These are phyloP conservation scores for Bucorvus abyssinicus DNA, from an alignment of 2,797 vertebrate genomes.

Conservation along the genomic window DNA sequence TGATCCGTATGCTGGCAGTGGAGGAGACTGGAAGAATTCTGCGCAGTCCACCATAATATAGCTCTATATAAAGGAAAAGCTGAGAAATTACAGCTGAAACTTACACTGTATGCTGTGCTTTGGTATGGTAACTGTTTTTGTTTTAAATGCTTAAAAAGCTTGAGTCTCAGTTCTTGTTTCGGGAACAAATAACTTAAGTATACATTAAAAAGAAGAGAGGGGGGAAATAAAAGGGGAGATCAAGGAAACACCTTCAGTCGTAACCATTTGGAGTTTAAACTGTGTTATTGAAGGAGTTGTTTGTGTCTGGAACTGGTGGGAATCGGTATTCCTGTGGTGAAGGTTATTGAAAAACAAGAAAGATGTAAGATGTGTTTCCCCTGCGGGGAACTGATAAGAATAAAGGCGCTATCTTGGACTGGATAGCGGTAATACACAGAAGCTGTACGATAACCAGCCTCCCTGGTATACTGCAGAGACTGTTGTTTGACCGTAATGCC, in stretches of 20 bases:
- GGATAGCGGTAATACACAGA: slow-evolving; percentile 60
- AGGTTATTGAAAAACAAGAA: not conserved
- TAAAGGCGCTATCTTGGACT: slow-evolving; percentile 44
- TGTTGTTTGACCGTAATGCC: slow-evolving; percentile 9
- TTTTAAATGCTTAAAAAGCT: slow-evolving; percentile 73
- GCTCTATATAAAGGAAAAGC: slow-evolving; percentile 68
- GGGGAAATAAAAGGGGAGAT: slow-evolving; percentile 5
- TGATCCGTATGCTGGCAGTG: slow-evolving; percentile 22
- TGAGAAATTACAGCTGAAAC: slow-evolving; percentile 64
- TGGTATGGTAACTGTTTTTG: slow-evolving; percentile 70
- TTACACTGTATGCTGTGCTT: slow-evolving; percentile 69
- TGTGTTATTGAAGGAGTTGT: not conserved
- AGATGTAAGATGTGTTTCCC: slow-evolving; percentile 61
- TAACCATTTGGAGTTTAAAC: slow-evolving; percentile 11
- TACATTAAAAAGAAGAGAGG: slow-evolving; percentile 47
- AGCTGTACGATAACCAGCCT: slow-evolving; percentile 60
- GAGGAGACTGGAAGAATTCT: slow-evolving; percentile 30
- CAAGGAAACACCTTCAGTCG: slow-evolving; percentile 29
- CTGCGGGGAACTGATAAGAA: slow-evolving; percentile 38
- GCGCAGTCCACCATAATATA: slow-evolving; percentile 42
- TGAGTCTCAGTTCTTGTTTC: slow-evolving; percentile 65
- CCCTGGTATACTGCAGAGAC: slow-evolving; percentile 31
- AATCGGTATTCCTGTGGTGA: not conserved
- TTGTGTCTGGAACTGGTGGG: slow-evolving; percentile 18
- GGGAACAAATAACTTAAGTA: slow-evolving; percentile 64